phyloP scores from a whole-genome alignment of 1,140 invertebrate species.

The Dinoponera quadriceps region DNA sequence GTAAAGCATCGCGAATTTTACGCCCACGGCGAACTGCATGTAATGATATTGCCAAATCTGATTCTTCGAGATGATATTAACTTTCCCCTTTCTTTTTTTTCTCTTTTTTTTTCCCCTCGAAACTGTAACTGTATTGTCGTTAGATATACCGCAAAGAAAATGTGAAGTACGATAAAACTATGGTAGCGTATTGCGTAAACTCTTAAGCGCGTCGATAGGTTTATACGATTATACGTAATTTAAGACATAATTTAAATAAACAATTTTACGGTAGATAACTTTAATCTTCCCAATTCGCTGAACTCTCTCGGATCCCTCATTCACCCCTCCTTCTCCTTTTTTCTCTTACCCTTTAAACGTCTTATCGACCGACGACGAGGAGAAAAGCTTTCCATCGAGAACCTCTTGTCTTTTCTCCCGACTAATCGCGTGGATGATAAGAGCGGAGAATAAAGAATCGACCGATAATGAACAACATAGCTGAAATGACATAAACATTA shows the following conservation, averaged over 20 bases:
- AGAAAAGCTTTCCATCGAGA: background rate
- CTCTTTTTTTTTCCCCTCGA: slow-evolving; percentile 57
- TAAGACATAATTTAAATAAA: slow-evolving; percentile 81
- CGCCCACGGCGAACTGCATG: slow-evolving; percentile 3
- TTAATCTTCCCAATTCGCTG: slow-evolving; percentile 40
- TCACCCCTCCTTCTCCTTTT: background rate
- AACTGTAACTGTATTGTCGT: slow-evolving; percentile 74
- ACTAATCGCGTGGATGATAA: slow-evolving; percentile 32
- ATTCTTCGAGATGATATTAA: slow-evolving; percentile 43
- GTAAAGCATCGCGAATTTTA: slow-evolving; percentile 41
- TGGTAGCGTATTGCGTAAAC: slow-evolving; percentile 68
- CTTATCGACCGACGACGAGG: slow-evolving; percentile 32
- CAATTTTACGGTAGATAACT: slow-evolving; percentile 63
- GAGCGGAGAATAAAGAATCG: slow-evolving; percentile 69
- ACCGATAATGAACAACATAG: slow-evolving; percentile 52
- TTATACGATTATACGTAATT: slow-evolving; percentile 77
- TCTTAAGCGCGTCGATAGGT: slow-evolving; percentile 75
- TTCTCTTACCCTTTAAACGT: slow-evolving; percentile 59
- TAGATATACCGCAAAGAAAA: slow-evolving; percentile 72
- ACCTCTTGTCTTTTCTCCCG: background rate
- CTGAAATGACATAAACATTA: slow-evolving; percentile 74
- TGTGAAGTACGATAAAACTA: slow-evolving; percentile 59
- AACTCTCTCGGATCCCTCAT: too few species aligned
- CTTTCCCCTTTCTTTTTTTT: background rate
- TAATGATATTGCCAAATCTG: slow-evolving; percentile 39